phyloP scores from a whole-genome alignment of 2,113 vertebrate species.

The Sapajus apella region DNA sequence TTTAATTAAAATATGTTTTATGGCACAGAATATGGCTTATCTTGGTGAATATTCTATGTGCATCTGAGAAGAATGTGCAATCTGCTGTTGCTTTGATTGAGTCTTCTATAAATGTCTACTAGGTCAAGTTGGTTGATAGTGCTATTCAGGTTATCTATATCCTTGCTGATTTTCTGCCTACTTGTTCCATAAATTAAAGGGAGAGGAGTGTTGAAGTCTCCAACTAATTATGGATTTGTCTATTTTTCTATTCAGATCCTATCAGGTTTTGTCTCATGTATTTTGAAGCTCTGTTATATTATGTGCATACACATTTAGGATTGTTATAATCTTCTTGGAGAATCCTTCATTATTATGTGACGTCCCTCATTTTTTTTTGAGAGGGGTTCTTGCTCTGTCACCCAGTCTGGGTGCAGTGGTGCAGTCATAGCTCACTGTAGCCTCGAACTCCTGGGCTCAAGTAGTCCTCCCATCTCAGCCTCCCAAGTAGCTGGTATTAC shows the following conservation, averaged over 20 bases:
- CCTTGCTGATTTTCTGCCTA: constrained; percentile 24
- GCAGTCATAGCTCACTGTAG: too few species aligned
- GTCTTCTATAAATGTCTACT: constrained; percentile 1
- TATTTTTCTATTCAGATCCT: constrained; percentile 25
- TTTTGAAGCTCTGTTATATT: constrained; percentile 17
- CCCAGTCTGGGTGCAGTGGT: too few species aligned
- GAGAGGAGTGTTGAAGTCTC: constrained; percentile 2
- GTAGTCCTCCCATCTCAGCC: too few species aligned
- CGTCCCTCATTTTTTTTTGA: not conserved
- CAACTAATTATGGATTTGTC: not conserved
- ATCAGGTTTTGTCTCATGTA: constrained; percentile 8
- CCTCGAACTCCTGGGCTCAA: too few species aligned
- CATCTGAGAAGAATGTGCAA: constrained; percentile 4
- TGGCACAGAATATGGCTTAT: not conserved
- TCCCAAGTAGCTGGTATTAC: too few species aligned
- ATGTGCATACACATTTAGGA: constrained; percentile 30
- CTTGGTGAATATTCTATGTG: constrained; percentile 13
- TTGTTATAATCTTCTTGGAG: not conserved
- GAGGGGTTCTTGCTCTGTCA: too few species aligned
- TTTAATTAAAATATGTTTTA: constrained; percentile 3
- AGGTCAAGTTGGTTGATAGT: not conserved
- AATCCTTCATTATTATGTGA: constrained; percentile 35
- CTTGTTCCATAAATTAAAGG: constrained; percentile 13
- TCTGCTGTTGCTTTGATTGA: not conserved
- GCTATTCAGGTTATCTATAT: constrained; percentile 6